Conservation (phyloP, 2,113 vertebrate genomes). For the Pipa parva region DNA sequence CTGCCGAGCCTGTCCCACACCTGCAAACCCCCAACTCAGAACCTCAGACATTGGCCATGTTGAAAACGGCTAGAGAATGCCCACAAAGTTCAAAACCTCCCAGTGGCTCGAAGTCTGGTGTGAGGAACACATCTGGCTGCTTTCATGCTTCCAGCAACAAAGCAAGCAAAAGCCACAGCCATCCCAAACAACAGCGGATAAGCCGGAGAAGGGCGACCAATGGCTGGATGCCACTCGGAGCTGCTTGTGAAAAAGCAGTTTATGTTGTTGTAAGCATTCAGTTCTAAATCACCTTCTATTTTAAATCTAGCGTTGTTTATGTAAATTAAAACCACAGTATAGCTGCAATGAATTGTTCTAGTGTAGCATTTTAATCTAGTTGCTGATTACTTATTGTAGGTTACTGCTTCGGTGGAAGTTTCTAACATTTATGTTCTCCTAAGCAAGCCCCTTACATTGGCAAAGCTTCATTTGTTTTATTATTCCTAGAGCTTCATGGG, state of each 20-base stretch:
- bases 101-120: conserved; percentile 83
- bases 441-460: too few species aligned
- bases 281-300: too few species aligned
- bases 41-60: conserved; percentile 74
- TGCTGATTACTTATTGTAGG: too few species aligned
- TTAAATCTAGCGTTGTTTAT: too few species aligned
- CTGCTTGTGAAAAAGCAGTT: conserved; percentile 87
- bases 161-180: conserved; percentile 60
- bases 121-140: conserved; percentile 68
- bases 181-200: conserved; percentile 80
- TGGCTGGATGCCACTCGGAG: conserved; percentile 88
- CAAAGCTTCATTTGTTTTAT: too few species aligned
- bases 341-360: too few species aligned
- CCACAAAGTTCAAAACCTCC: conserved; percentile 90
- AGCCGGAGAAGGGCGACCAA: conserved; percentile 82
- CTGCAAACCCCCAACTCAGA: conserved; percentile 86
- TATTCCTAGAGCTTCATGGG: too few species aligned
- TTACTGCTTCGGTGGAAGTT: too few species aligned
- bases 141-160: conserved; percentile 77
- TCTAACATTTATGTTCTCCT: too few species aligned
- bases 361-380: too few species aligned
- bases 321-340: too few species aligned
- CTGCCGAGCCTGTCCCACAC: conserved; percentile 85
- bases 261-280: conserved; percentile 92
- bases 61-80: conserved; percentile 76